These are phyloP conservation scores for Pandion haliaetus DNA, from an alignment of 2,113 vertebrate genomes.

Conservation along the genomic window DNA sequence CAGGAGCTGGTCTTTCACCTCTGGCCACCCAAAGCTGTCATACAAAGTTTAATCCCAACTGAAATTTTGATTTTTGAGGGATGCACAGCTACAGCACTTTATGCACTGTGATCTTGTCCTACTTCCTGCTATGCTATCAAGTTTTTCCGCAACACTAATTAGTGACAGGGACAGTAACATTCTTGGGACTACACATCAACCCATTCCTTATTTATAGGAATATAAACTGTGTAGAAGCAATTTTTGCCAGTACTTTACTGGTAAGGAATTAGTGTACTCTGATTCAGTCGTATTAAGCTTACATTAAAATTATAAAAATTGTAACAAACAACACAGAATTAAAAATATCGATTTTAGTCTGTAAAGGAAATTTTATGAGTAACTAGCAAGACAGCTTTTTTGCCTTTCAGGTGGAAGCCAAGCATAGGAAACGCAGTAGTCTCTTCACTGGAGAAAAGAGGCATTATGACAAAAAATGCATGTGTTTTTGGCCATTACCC, in stretches of 20 bases:
- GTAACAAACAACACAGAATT: not conserved
- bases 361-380: not conserved
- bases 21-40: not conserved
- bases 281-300: not conserved
- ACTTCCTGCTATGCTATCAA: not conserved
- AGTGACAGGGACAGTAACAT: not conserved
- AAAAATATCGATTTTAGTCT: fast-evolving
- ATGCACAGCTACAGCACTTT: not conserved
- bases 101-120: too few species aligned
- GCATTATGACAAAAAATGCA: fast-evolving
- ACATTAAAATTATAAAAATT: not conserved
- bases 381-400: not conserved
- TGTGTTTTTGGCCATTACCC: fast-evolving
- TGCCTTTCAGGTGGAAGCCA: not conserved
- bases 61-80: too few species aligned
- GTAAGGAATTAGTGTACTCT: fast-evolving
- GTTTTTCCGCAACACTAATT: fast-evolving
- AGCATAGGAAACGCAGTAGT: not conserved
- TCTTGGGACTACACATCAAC: not conserved
- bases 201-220: too few species aligned
- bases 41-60: fast-evolving
- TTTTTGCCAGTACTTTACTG: not conserved
- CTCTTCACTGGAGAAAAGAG: not conserved
- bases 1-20: not conserved
- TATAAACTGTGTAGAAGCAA: fast-evolving